Base-by-base conservation (phyloP, 2,888 invertebrate species). In the Muscina levida region DNA sequence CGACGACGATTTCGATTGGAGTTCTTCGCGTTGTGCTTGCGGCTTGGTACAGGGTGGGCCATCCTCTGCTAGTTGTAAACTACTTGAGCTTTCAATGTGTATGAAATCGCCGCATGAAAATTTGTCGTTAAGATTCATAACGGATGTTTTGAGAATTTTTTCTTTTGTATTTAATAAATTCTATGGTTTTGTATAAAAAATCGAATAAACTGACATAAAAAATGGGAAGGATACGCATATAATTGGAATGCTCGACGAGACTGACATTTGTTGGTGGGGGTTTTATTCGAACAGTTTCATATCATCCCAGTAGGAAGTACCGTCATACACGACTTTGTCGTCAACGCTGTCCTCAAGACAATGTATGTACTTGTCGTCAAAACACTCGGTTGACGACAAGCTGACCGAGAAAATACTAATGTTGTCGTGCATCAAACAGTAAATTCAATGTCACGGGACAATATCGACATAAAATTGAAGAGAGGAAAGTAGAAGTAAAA, bases 61-160 rank as follows among this genome's bases (percentile, higher is more conserved):
- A 44, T 79, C 42, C 1, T 62, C 3, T 8, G 62, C 79, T 13
- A 15, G 66, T 15, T 73, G 62, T 2, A 72, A 67, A 19, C 80
- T 83, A 17, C 80, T 83, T 8, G 77, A 42, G 10, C 71, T 77
- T 5, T 73, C 76, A 2, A 31, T 48, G 17, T 77, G 53, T 0
- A 79, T 70, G 66, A 84, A 84, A 17, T 72, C 79, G 24, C 67
- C 79, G 56, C 84, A 83, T 1, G 79, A 81, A 19, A 76, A 66
- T 17, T 82, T 74, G 13, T 15, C n/a, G 15, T 73, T 66, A n/a
- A 73, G 8, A 56, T 83, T 66, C 81, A 83, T 82, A n/a, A n/a
- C n/a, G n/a, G n/a, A n/a, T n/a, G n/a, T 44, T 44, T 10, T 44
- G 44, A n/a, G 44, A 6, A 2, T 44, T n/a, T 46, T 10, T 15